Percentiles rank a stretch among this genome's conserved stretches.
Evolutionary conservation across 1,140 invertebrate genomes (phyloP).

Genomic region (Drosophila orosa): DNA sequence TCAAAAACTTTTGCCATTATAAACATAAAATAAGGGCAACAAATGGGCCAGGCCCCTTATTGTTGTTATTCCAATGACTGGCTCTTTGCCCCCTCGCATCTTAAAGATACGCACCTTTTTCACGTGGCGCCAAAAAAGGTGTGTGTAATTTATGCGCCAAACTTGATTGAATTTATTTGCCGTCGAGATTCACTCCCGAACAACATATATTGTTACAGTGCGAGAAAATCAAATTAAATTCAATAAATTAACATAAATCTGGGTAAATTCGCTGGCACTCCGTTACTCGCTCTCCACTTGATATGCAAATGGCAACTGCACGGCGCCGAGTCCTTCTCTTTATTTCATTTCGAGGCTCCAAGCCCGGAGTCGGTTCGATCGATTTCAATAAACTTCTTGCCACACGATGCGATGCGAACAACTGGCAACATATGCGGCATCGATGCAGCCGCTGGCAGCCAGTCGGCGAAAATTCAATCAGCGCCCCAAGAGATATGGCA

Average conservation of each 20-base stretch:
- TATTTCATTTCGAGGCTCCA: constrained; percentile 16
- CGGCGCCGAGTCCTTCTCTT: constrained; percentile 3
- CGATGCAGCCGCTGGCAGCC: constrained; percentile 32
- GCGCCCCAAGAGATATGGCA: constrained; percentile 10
- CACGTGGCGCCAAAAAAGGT: constrained; percentile 27
- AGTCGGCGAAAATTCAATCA: constrained; percentile 70
- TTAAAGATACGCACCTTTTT: constrained; percentile 29
- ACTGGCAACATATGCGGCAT: constrained; percentile 68
- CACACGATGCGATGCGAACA: constrained; percentile 34
- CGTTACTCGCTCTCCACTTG: constrained; percentile 35
- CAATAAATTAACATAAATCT: constrained; percentile 82
- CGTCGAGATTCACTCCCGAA: constrained; percentile 47
- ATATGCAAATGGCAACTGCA: constrained; percentile 63
- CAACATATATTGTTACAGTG: constrained; percentile 50
- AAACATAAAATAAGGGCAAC: constrained; percentile 62
- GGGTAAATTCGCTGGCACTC: constrained; percentile 36
- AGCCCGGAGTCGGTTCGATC: constrained; percentile 39
- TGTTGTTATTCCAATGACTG: constrained; percentile 35
- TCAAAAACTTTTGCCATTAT: constrained; percentile 76
- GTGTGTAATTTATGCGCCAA: constrained; percentile 72
- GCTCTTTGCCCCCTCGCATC: constrained; percentile 11
- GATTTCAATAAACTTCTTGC: constrained; percentile 77
- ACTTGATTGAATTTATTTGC: constrained; percentile 71
- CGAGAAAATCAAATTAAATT: constrained; percentile 70
- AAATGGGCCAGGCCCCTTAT: constrained; percentile 44